Base-by-base conservation (phyloP, 2,113 vertebrate species). In the Spea bombifrons region DNA sequence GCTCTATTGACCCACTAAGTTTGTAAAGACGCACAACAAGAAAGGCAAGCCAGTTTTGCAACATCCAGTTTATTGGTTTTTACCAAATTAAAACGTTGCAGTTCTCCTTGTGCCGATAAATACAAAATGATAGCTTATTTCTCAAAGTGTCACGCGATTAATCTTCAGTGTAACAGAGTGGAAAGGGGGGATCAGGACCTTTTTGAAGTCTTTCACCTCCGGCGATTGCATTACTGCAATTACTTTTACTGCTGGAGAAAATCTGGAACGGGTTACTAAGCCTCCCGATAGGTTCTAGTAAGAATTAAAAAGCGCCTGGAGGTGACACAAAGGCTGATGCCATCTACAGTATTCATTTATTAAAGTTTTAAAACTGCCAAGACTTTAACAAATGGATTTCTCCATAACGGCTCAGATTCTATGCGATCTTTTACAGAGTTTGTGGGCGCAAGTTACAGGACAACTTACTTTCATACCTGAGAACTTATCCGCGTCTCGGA, bases 131-230 rank as follows among this genome's bases (percentile, higher is more conserved):
- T 71, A 68, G 71, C 4, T 17, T 80, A 16, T 46, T 80, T 67
- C 68, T 74, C 66, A 59, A 71, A 71, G 45, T 80, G 71, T 57
- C 71, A 74, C 10, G 50, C 63, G 73, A 79, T 79, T 79, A 79
- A 79, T 79, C 70, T 73, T 50, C 15, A 45, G 70, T 57, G 70
- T 73, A 79, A 73, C 77, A 45, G 77, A 73, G 77, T 67, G 63
- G 77, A 79, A 79, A 79, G 70, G 43, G 64, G 66, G 66, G 77
- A 73, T 79, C 70, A 64, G 70, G 64, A 73, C 76, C 77, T 79
- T 77, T 67, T 55, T 70, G 71, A 79, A 59, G 72, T 79, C 10
- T 10, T 16, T 57, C 45, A 66, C 70, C 70, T 66, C 71, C 59
- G 70, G 77, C 77, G 66, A 73, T 67, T 66, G 30, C 63, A 79